Evolutionary conservation across 2,797 vertebrate genomes (phyloP).

Genomic region (Chaunax sp.): DNA sequence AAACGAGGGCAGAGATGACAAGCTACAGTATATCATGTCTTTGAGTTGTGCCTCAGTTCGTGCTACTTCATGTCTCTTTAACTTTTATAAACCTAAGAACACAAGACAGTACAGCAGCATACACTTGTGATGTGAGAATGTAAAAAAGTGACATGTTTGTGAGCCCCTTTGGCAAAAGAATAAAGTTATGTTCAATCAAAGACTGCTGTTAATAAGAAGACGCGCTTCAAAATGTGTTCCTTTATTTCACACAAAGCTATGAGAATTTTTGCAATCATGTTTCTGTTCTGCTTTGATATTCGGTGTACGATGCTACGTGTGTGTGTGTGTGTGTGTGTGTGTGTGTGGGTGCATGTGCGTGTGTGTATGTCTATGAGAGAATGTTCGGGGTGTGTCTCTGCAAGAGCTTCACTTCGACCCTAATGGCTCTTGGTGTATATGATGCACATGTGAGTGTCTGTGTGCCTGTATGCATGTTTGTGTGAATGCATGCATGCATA

Average conservation of each 20-base stretch:
- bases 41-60: slow-evolving; percentile 49
- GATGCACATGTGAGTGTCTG: slow-evolving; percentile 18
- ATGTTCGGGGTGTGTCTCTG: slow-evolving; percentile 58
- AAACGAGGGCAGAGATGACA: slow-evolving; percentile 54
- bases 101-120: slow-evolving; percentile 37
- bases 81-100: slow-evolving; percentile 54
- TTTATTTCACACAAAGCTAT: slow-evolving; percentile 51
- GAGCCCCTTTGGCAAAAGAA: slow-evolving; percentile 64
- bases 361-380: slow-evolving; percentile 48
- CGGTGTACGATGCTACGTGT: slow-evolving; percentile 10
- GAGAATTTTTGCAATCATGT: slow-evolving; percentile 69
- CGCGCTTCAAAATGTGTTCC: slow-evolving; percentile 44
- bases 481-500: not conserved
- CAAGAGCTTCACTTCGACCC: slow-evolving; percentile 35
- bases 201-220: slow-evolving; percentile 55
- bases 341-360: slow-evolving; percentile 1
- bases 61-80: slow-evolving; percentile 54
- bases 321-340: slow-evolving; percentile 1
- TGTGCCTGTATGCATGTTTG: not conserved
- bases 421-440: slow-evolving; percentile 16
- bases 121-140: slow-evolving; percentile 56
- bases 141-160: slow-evolving; percentile 57
- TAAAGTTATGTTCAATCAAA: slow-evolving; percentile 66
- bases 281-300: slow-evolving; percentile 70
- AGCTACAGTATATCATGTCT: slow-evolving; percentile 45